Evolutionary conservation across 2,888 invertebrate genomes (phyloP).

Genomic region (Himalopsyche anomala): DNA sequence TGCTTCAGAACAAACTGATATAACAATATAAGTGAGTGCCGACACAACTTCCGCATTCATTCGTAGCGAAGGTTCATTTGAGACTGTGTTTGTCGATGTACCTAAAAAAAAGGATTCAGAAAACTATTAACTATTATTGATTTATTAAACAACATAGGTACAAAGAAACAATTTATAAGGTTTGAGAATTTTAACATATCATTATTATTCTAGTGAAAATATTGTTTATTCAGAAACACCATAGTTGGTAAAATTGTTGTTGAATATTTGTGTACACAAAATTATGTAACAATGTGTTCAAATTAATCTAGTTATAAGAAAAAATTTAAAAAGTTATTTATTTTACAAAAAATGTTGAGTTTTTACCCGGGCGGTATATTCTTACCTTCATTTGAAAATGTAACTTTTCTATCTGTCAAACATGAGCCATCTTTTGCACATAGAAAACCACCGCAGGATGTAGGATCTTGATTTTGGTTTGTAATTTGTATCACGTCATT

Average conservation of each 20-base stretch:
- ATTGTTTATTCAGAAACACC: too few relatives aligned
- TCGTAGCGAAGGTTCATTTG: slow-evolving; percentile 70
- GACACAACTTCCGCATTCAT: slow-evolving; percentile 79
- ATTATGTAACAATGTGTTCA: too few relatives aligned
- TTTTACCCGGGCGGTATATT: background rate
- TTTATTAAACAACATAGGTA: too few relatives aligned
- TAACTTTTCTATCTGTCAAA: slow-evolving; percentile 65
- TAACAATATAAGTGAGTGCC: slow-evolving; percentile 80
- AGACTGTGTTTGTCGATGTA: slow-evolving; percentile 47
- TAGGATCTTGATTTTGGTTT: slow-evolving; percentile 48
- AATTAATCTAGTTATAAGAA: too few relatives aligned
- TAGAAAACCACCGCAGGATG: slow-evolving; percentile 81
- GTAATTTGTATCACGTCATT: slow-evolving; percentile 67
- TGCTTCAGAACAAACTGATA: slow-evolving; percentile 79
- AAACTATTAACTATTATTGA: too few relatives aligned
- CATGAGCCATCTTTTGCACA: slow-evolving; percentile 83
- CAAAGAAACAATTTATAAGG: too few relatives aligned
- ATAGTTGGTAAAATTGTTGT: too few relatives aligned
- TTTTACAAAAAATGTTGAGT: too few relatives aligned
- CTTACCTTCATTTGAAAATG: slow-evolving; percentile 62
- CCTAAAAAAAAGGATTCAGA: slow-evolving; percentile 49
- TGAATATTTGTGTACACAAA: too few relatives aligned
- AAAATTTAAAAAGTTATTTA: too few relatives aligned
- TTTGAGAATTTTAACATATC: too few relatives aligned
- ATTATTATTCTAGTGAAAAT: background rate